Percentiles rank a stretch among this genome's conserved stretches.
Conservation (phyloP, 2,113 vertebrate genomes). For the Cryptomyrus ogoouensis region DNA sequence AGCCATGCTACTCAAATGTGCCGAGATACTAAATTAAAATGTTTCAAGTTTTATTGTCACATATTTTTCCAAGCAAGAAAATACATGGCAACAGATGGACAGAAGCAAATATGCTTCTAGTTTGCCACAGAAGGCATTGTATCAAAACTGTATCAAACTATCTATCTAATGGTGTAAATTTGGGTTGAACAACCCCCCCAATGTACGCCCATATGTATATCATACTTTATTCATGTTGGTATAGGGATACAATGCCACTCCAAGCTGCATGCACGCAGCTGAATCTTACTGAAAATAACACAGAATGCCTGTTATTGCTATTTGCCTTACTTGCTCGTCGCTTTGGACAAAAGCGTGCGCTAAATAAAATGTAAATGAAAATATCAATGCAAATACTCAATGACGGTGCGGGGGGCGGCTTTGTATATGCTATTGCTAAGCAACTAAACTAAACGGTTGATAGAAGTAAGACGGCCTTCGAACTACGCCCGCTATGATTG, state of each 20-base stretch:
- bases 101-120: too few relatives aligned
- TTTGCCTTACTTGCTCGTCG: background rate
- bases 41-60: too few relatives aligned
- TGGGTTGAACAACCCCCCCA: background rate
- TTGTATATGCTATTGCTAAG: slow-evolving; percentile 16
- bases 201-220: background rate
- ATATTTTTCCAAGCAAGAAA: too few relatives aligned
- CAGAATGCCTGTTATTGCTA: background rate
- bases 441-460: background rate
- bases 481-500: slow-evolving; percentile 46
- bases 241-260: background rate
- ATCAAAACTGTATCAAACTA: too few relatives aligned
- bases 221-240: background rate
- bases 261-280: background rate
- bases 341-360: background rate
- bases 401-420: background rate
- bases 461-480: background rate
- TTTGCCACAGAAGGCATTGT: too few relatives aligned
- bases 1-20: too few relatives aligned
- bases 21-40: too few relatives aligned
- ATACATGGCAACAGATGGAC: too few relatives aligned
- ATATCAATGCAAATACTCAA: background rate
- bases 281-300: background rate
- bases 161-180: too few relatives aligned
- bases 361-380: background rate